Conservation (phyloP, 2,888 invertebrate genomes). For the Caenorhabditis angaria region DNA sequence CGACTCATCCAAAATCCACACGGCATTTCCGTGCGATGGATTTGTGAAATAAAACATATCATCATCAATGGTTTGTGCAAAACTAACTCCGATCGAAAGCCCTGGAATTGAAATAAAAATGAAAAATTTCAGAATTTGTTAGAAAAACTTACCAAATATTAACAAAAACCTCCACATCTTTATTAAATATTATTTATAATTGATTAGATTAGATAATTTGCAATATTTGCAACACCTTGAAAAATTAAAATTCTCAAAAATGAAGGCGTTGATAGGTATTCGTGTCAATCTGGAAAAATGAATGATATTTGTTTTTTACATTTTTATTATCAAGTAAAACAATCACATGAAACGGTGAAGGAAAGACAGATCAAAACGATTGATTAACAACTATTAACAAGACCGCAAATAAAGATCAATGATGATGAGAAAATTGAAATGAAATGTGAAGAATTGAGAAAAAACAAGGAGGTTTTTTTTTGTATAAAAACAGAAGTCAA, state of each 20-base stretch:
- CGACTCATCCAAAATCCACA: slow-evolving; percentile 57
- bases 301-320: background rate
- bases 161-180: slow-evolving; percentile 25
- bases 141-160: slow-evolving; percentile 33
- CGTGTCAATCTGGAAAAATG: background rate
- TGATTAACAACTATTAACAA: slow-evolving; percentile 2
- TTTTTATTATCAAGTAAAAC: background rate
- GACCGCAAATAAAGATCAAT: background rate
- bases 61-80: slow-evolving; percentile 48
- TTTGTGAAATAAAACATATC: slow-evolving; percentile 52
- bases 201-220: background rate
- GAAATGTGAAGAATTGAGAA: background rate
- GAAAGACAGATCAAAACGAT: background rate
- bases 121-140: background rate
- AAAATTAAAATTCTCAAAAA: background rate
- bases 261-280: background rate
- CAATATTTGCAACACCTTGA: background rate
- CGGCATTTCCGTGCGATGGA: slow-evolving; percentile 51
- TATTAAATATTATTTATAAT: background rate
- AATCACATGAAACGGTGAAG: background rate
- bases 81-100: slow-evolving; percentile 18
- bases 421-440: background rate
- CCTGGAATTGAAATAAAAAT: slow-evolving; percentile 19
- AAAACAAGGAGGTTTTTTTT: background rate
- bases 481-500: background rate